Base-by-base conservation (phyloP, 35 echinoderm and acorn worm species). In the Lytechinus pictus region DNA sequence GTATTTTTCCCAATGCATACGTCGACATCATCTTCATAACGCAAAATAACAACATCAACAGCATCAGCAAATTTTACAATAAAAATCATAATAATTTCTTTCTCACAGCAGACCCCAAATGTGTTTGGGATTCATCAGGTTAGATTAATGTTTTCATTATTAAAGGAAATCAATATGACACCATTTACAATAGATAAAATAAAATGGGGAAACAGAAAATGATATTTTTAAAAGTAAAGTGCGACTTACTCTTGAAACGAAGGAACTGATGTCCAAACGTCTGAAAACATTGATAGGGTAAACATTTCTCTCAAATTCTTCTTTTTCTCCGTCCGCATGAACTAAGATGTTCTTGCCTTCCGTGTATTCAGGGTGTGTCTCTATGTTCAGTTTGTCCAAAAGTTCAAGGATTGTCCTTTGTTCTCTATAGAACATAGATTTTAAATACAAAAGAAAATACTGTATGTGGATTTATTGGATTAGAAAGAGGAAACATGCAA, bases 241-340 rank as follows among this genome's bases (percentile, higher is more conserved):
- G 33, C 6, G 16, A 96, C 89, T 97, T 97, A 98, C 97, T 88
- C 96, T 96, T 9, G 95, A 24, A 33, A 98, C 91, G 27, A 98
- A 97, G 14, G 97, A 95, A 55, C 86, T 96, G 21, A 97, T 90
- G 95, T 98, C 97, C 14, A 95, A 95, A 91, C 93, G 96, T 60
- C 93, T 94, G 13, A 98, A 9, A 9, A 91, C n/a, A 9, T 94
- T 94, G 24, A 98, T 89, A 0, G 97, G 96, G 13, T 98, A 95
- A n/a, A 54, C 54, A 28, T 97, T 54, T 2, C 60, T 86, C 72
- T 92, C 87, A 52, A 96, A 97, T 44, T 60, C 9, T 53, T 97
- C 29, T 28, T 66, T 94, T 56, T 94, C 95, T 27, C 96, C 97
- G 10, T 98, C 97, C 2, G 87, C 86, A n/a, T 94, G 87, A 28